These are phyloP conservation scores for Eonycteris spelaea DNA, from an alignment of 2,113 vertebrate species.

Conservation along the genomic window DNA sequence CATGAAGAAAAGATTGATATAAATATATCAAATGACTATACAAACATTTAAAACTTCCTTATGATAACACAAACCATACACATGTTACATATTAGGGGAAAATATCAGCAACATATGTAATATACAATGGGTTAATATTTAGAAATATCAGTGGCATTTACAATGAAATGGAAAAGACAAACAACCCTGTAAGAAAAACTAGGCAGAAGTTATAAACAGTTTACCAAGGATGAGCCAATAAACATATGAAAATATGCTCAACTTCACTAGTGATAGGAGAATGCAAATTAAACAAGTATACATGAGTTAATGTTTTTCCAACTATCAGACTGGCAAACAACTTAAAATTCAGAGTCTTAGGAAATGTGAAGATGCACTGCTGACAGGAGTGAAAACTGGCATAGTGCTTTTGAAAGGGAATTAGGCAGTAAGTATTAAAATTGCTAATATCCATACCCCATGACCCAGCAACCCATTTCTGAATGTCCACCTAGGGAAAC, in stretches of 20 bases:
- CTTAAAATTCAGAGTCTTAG: neutral
- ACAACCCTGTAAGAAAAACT: neutral
- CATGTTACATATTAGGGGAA: neutral
- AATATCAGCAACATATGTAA: neutral
- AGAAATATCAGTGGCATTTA: conserved; percentile 6
- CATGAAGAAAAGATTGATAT: neutral
- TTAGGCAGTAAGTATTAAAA: conserved; percentile 1
- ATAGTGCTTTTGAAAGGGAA: conserved; percentile 21
- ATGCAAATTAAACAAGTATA: neutral
- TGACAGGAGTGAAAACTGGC: neutral
- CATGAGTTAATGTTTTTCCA: neutral
- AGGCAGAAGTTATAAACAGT: conserved; percentile 14
- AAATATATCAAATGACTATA: conserved; percentile 1
- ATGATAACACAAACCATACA: neutral
- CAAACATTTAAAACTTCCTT: conserved; percentile 28
- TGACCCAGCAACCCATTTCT: neutral
- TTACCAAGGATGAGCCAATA: neutral
- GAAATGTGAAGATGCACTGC: conserved; percentile 9
- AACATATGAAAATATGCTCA: neutral
- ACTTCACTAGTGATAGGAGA: neutral
- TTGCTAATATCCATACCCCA: neutral
- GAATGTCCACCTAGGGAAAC: conserved; percentile 21
- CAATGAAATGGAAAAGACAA: conserved; percentile 1
- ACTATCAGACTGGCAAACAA: neutral
- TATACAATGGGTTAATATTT: neutral